Evolutionary conservation across 2,113 vertebrate genomes (phyloP).

Genomic region (Microtus pennsylvanicus): DNA sequence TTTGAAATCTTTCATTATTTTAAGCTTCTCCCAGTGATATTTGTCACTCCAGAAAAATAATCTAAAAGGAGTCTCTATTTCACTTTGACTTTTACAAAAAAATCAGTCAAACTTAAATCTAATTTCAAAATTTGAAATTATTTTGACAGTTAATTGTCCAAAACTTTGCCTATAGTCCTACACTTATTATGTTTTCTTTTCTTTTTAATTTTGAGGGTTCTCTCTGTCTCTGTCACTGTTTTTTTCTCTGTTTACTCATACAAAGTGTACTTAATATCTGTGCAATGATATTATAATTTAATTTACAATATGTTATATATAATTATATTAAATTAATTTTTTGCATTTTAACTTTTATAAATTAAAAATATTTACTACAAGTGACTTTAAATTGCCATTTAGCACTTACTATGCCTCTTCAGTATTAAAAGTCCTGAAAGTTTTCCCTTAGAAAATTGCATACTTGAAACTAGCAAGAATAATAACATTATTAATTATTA

Average conservation of each 20-base stretch:
- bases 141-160: not conserved
- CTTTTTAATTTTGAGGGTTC: not conserved
- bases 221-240: not conserved
- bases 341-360: not conserved
- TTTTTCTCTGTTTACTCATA: not conserved
- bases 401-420: not conserved
- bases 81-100: not conserved
- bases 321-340: not conserved
- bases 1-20: not conserved
- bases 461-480: not conserved
- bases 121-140: not conserved
- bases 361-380: not conserved
- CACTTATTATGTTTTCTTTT: not conserved
- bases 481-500: not conserved
- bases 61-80: not conserved
- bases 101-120: not conserved
- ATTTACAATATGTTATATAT: not conserved
- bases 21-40: not conserved
- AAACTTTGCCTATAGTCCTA: not conserved
- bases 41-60: not conserved
- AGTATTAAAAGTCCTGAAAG: not conserved
- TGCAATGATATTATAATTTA: not conserved
- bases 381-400: not conserved
- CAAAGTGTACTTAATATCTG: not conserved
- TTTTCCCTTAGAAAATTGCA: not conserved